Evolutionary conservation across 2,888 invertebrate genomes (phyloP).

Genomic region (Dryobotodes eremita): DNA sequence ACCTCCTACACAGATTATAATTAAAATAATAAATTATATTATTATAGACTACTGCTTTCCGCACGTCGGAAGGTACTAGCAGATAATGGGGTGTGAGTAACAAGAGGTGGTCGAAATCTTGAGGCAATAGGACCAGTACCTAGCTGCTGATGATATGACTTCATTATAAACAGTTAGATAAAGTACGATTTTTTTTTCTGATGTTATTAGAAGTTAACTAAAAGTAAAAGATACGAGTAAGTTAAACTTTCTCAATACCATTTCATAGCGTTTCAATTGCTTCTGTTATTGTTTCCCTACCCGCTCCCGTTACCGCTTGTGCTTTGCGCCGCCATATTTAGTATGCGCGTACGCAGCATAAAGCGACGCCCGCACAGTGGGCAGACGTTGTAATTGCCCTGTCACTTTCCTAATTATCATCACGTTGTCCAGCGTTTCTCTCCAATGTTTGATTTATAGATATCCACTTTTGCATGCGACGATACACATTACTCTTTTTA

Average conservation of each 20-base stretch:
- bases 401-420: conserved; percentile 88
- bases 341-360: conserved; percentile 74
- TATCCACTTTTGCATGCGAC: conserved; percentile 78
- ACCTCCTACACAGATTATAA: neutral
- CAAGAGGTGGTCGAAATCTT: neutral
- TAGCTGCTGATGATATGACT: neutral
- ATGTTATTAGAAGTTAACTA: neutral
- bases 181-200: neutral
- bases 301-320: conserved; percentile 49
- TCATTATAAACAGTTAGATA: neutral
- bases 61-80: neutral
- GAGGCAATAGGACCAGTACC: neutral
- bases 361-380: conserved; percentile 73
- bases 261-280: neutral
- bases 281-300: neutral
- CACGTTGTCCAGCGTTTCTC: conserved; percentile 80
- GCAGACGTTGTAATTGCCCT: conserved; percentile 84
- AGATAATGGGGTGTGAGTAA: too few species aligned
- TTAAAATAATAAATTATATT: neutral
- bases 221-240: too few species aligned
- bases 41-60: neutral
- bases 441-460: conserved; percentile 81
- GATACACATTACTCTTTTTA: conserved; percentile 61
- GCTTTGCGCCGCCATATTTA: conserved; percentile 54
- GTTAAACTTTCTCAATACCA: neutral